Percentiles rank a stretch among this genome's conserved stretches.
phyloP scores from a whole-genome alignment of 2,888 invertebrate genomes.

The Gymnosoma rotundatum region DNA sequence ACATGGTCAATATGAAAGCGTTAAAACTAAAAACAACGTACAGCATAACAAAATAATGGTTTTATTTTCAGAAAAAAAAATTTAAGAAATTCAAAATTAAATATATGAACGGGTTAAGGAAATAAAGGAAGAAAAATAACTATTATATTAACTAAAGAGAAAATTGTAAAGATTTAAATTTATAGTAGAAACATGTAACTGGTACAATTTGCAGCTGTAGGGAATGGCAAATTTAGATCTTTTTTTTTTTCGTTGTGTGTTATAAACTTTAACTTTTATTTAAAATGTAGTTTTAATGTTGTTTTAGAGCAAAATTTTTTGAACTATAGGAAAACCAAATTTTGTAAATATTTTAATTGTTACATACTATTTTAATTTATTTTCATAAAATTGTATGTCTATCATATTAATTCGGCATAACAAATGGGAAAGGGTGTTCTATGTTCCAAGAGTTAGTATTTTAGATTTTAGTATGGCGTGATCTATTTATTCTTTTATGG shows the following conservation, averaged over 20 bases:
- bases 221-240: slow-evolving; percentile 16
- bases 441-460: no score
- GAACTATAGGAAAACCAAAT: no score
- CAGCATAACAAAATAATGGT: slow-evolving; percentile 37
- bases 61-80: slow-evolving; percentile 27
- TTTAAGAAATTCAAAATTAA: slow-evolving; percentile 2
- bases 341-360: no score
- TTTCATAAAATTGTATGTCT: no score
- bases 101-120: neutral
- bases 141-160: neutral
- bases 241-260: neutral
- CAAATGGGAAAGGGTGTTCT: no score
- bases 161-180: neutral
- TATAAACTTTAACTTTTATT: neutral
- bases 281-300: neutral
- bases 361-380: no score
- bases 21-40: slow-evolving; percentile 12
- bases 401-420: no score
- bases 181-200: neutral
- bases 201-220: neutral
- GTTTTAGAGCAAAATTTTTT: no score
- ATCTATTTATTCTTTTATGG: no score
- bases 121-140: slow-evolving; percentile 1
- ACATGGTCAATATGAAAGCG: slow-evolving; percentile 58
- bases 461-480: no score